Evolutionary conservation across 2,888 invertebrate genomes (phyloP).

Genomic region (Drosophila rubida): DNA sequence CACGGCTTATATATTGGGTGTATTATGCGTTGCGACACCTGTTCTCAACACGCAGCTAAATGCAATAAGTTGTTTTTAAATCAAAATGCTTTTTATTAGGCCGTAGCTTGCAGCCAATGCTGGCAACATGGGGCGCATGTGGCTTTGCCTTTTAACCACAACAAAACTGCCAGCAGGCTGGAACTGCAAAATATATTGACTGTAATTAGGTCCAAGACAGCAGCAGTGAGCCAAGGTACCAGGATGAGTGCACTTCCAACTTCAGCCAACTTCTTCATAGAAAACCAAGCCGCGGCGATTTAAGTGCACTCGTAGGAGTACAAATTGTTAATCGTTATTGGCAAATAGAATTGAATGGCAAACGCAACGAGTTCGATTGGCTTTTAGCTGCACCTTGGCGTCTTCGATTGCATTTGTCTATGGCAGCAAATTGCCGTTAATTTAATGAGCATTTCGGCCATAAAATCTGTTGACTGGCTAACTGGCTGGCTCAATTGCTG

Average conservation of each 20-base stretch:
- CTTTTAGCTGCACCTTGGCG: constrained; percentile 33
- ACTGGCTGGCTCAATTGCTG: constrained; percentile 58
- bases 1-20: not conserved
- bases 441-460: constrained; percentile 72
- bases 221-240: no score
- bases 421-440: constrained; percentile 68
- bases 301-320: not conserved
- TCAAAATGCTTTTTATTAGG: not conserved
- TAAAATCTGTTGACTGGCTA: constrained; percentile 62
- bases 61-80: not conserved
- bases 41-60: not conserved
- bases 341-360: constrained; percentile 11
- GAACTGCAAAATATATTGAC: no score
- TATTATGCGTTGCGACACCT: constrained; percentile 6
- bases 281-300: no score
- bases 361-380: constrained; percentile 23
- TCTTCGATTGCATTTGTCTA: constrained; percentile 51
- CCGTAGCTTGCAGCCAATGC: constrained; percentile 5
- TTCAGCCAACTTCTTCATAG: no score
- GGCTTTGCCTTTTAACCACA: constrained; percentile 30
- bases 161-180: no score
- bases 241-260: no score
- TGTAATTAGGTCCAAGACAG: no score
- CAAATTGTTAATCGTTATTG: constrained; percentile 10
- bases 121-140: constrained; percentile 16